These are phyloP conservation scores for Emydocephalus ijimae DNA, from an alignment of 2,113 vertebrate genomes.

Conservation along the genomic window DNA sequence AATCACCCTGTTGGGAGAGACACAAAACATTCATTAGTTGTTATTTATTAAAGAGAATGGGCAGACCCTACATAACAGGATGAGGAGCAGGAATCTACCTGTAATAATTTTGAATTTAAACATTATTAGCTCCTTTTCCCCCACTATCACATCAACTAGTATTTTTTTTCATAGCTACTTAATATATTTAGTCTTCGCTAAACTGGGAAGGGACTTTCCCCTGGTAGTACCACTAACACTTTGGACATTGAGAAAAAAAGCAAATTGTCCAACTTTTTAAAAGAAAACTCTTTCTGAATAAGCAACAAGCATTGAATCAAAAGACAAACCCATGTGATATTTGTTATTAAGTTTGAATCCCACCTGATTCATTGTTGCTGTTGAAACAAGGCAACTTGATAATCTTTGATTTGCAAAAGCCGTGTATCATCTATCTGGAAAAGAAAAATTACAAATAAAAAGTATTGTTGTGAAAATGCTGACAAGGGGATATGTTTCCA, in stretches of 20 bases:
- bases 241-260: background rate
- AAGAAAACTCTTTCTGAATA: background rate
- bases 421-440: conserved; percentile 33
- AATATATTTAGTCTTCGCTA: background rate
- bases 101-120: background rate
- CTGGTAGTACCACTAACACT: background rate
- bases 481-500: background rate
- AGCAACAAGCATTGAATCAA: background rate
- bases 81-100: no score
- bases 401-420: conserved; percentile 24
- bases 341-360: background rate
- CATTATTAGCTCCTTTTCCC: background rate
- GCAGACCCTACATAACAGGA: no score
- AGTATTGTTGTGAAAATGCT: background rate
- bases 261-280: background rate
- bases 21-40: background rate
- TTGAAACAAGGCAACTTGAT: conserved; percentile 20
- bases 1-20: background rate
- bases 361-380: conserved; percentile 56
- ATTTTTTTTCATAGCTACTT: background rate
- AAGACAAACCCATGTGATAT: background rate
- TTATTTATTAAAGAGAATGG: no score
- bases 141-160: no score
- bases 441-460: background rate
- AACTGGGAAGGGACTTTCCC: background rate